Evolutionary conservation across 1,140 invertebrate species (phyloP), one percentile per base, ranked within the genome.

Genomic region (Scaptomyza pallida): DNA sequence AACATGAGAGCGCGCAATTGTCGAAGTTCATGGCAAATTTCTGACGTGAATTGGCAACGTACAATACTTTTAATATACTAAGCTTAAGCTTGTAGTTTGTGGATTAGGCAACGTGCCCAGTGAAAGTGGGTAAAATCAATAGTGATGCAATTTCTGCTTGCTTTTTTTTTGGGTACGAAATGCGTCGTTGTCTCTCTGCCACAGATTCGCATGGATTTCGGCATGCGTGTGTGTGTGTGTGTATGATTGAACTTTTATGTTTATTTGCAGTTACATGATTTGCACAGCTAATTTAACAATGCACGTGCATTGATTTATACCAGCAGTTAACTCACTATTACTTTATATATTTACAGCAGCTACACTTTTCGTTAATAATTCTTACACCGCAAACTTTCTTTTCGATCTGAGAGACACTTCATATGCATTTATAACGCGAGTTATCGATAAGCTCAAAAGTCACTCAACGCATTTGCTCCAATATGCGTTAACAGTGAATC

Each of bases 101-200:
- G 59, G 37, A 62, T 57, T 63, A 65, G 63, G 62, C 72, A 30
- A 23, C 13, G 47, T 23, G 44, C 50, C 50, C 41, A 75, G 81
- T 68, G 83, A 88, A 88, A 88, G 82, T 83, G 83, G 64, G 83
- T 63, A 89, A 88, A 88, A 88, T 88, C 82, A 88, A 88, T 88
- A 88, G 16, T 76, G 62, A 75, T 67, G 70, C 67, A 68, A 86
- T 83, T 79, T 77, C 71, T 51, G 33, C 23, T 69, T 35, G 21
- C 62, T 52, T 61, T 68, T 37, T 21, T 54, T 40, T 47, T 30
- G 5, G 6, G 26, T 30, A 68, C 54, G 35, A 67, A 60, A 72
- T 59, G 51, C 40, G 48, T 68, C 40, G 54, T 47, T 67, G 54
- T 48, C 16, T 48, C 16, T 26, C 26, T 41, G 35, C 19, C 35